Evolutionary conservation across 64 coral and sea anemone genomes (phyloP), one percentile per base, ranked within the genome.

Genomic region (Montipora foliosa): DNA sequence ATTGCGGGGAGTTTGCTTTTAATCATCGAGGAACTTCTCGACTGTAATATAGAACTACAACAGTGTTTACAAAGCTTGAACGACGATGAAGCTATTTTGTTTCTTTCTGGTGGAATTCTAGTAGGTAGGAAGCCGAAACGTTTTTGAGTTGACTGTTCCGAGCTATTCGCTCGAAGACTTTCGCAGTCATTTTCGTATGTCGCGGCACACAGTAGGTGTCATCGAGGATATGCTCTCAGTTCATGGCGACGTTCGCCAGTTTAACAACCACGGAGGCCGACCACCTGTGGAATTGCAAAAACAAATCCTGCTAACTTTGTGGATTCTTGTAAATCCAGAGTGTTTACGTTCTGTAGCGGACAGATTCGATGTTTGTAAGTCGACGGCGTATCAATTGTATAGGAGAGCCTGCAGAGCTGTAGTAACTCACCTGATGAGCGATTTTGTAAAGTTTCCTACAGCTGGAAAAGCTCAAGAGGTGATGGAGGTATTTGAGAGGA

Each of bases 281-380:
- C 66, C 80, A 84, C 79, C 90, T 29, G 90, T 92, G 5, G 80
- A 92, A 24, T 52, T 90, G 44, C 45, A 6, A 60, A 90, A 90
- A 77, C 77, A 90, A 60, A 80, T 73, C 59, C 60, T 90, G 17
- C 55, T 90, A 48, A 69, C 77, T 17, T 49, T 90, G 57, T 90
- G 62, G 89, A 69, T 80, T 14, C 89, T 90, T 79, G 89, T 19
- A 3, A 91, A 91, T 78, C 89, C 89, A 45, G 87, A 89, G 29
- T 88, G 73, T 78, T 78, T 81, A 22, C 76, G 59, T 9, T 90
- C 89, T 7, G 44, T 90, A 49, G 60, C 44, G 14, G 17, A 80
- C 79, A 17, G 89, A 90, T 80, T 90, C 52, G 59, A 70, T 68
- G 62, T 90, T 64, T 80, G 57, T 44, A 24, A 24, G 52, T 17